A percentile compares a stretch with the other conserved stretches of the same genome.
These are phyloP conservation scores for Nyctibius bracteatus DNA, from an alignment of 2,113 vertebrate genomes.

Conservation along the genomic window DNA sequence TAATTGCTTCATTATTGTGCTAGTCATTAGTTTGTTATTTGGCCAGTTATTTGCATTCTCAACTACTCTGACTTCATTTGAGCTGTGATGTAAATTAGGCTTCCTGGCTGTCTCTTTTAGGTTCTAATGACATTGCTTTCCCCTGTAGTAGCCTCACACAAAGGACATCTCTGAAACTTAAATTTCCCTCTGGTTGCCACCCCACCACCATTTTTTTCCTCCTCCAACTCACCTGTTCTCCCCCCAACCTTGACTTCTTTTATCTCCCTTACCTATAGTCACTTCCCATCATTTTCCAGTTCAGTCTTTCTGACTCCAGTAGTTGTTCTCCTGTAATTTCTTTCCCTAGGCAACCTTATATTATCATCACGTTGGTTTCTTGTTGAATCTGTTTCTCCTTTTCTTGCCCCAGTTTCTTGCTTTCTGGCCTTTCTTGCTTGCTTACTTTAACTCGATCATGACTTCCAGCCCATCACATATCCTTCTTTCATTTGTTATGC, in stretches of 20 bases:
- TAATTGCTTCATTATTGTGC: not conserved
- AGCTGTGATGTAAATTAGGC: not conserved
- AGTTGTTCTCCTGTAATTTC: not conserved
- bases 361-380: not conserved
- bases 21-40: not conserved
- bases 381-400: not conserved
- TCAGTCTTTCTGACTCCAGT: not conserved
- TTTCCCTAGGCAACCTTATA: not conserved
- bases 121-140: not conserved
- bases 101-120: not conserved
- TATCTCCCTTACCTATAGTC: not conserved
- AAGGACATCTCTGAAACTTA: not conserved
- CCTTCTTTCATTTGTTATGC: too few relatives aligned
- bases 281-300: not conserved
- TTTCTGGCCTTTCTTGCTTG: not conserved
- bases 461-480: not conserved
- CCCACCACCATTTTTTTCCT: rapidly evolving
- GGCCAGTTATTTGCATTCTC: not conserved
- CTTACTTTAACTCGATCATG: not conserved
- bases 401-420: not conserved
- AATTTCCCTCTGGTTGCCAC: not conserved
- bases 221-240: not conserved
- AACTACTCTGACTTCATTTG: not conserved
- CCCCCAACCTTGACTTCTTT: not conserved
- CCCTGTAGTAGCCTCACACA: not conserved